Base-by-base conservation (phyloP, 2,797 vertebrate species). In the Darevskia mixta region DNA sequence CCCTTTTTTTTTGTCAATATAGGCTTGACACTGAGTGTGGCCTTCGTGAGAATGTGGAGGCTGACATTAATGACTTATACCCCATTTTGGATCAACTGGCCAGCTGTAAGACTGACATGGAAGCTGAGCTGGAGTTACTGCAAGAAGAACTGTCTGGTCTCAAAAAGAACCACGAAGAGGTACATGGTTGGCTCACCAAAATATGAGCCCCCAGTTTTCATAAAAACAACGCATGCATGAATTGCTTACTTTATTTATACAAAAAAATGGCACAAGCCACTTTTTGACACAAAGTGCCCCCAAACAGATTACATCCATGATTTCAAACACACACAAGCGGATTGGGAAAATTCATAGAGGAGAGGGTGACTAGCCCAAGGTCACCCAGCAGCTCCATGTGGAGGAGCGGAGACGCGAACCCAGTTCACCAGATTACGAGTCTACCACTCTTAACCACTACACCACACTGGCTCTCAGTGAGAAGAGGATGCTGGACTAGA, bases 81-180 rank as follows among this genome's bases (percentile, higher is more conserved):
- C 95, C 95, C 0, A 92, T 97, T 25, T 93, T 97, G 86, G 95
- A 97, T 11, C 93, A 95, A 9, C 92, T 97, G 93, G 95, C 91
- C 78, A 94, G 96, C 92, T 94, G 93, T 89, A 95, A 95, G 89
- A 92, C 95, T 0, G 95, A 97, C 87, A 94, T 97, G 86, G 95
- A 97, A 88, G 89, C 92, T 0, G 95, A 88, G 92, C 95, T 94
- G 3, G 95, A 96, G 82, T 95, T 95, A n/a, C 73, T 97, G 87
- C 96, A 95, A 0, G 96, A 97, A 41, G 97, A 97, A 91, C 94
- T 97, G 82, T 94, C 95, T 15, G 94, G 92, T 20, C 96, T 97
- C 35, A 97, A 94, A 92, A 96, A 92, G 0, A 95, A 92, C 88
- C 97, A 97, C 0, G 92, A 96, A 89, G 92, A 97, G 94, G 97